Base-by-base conservation (phyloP, 2,888 invertebrate genomes). In the Trachelus iudaicus region DNA sequence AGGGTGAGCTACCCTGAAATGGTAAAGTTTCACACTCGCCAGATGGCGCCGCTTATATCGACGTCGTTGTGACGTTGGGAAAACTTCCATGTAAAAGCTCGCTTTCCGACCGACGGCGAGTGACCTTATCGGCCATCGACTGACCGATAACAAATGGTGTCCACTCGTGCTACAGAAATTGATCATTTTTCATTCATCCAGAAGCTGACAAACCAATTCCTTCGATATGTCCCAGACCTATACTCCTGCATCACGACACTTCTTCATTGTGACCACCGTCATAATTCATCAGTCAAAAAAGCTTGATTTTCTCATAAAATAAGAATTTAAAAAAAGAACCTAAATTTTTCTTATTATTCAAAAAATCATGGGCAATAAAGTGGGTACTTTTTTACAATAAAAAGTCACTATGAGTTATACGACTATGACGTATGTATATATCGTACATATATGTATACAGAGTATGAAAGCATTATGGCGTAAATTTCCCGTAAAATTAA, bases 1-100 rank as follows among this genome's bases (percentile, higher is more conserved):
- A 56, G 23, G 4, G 31, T 71, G 31, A 6, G 40, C 80, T 31
- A 78, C 79, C 75, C 77, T 79, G 34, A 1, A 71, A 81, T 82
- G 84, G 85, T 83, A 81, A 81, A 82, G 71, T 79, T 79, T 77
- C 69, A 77, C 80, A 75, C 69, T 79, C 83, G 74, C 75, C 78
- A 83, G 86, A 83, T 81, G 84, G 85, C 84, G 83, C 80, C 82
- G 82, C 79, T 81, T 79, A 79, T 79, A 78, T 73, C 34, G 75
- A 75, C 77, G 74, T 33, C 31, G 71, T 13, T 12, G 77, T 12
- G 71, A 71, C 40, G 75, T 75, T 34, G 13, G n/a, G 75, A 75
- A 71, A 33, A 69, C 75, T 68, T 69, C 30, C 68, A 31, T 2
- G 40, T 68, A 35, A 73, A 69, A 37, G 37, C 37, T 23, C 30